These are phyloP conservation scores for Oryzias woworae DNA, from an alignment of 2,113 vertebrate genomes.

Conservation along the genomic window DNA sequence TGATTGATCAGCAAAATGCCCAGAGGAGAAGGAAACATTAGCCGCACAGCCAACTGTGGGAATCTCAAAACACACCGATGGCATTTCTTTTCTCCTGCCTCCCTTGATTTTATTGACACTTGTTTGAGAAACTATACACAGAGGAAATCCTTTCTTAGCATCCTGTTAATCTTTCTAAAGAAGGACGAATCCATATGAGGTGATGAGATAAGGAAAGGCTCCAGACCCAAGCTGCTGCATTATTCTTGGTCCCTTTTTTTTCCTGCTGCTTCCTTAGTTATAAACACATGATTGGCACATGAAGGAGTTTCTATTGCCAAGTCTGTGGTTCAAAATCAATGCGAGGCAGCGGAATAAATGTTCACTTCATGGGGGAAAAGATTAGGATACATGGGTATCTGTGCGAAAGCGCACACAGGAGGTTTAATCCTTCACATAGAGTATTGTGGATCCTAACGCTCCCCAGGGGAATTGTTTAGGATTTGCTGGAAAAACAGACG, in stretches of 20 bases:
- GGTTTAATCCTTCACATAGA: constrained; percentile 59
- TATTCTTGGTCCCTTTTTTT: constrained; percentile 22
- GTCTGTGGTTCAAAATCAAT: constrained; percentile 51
- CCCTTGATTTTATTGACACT: constrained; percentile 63
- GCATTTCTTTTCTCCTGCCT: constrained; percentile 34
- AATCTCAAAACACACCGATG: constrained; percentile 48
- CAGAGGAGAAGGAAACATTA: constrained; percentile 39
- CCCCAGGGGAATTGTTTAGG: constrained; percentile 41
- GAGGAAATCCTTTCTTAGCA: constrained; percentile 56
- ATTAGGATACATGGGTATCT: constrained; percentile 56
- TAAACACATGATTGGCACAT: constrained; percentile 58
- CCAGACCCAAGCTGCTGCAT: constrained; percentile 31
- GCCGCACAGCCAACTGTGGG: constrained; percentile 27
- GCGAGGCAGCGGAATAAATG: constrained; percentile 47
- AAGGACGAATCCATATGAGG: constrained; percentile 52
- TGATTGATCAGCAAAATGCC: constrained; percentile 66
- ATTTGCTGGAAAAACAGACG: constrained; percentile 47
- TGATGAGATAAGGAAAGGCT: constrained; percentile 56
- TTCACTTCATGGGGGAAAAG: constrained; percentile 54
- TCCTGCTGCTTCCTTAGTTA: constrained; percentile 39
- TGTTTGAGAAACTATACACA: constrained; percentile 56
- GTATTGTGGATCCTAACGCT: constrained; percentile 33
- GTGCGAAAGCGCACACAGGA: constrained; percentile 57
- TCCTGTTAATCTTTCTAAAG: constrained; percentile 57
- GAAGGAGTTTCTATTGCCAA: constrained; percentile 47